Conservation (phyloP, 2,888 invertebrate genomes). For the Catocala fraxini region DNA sequence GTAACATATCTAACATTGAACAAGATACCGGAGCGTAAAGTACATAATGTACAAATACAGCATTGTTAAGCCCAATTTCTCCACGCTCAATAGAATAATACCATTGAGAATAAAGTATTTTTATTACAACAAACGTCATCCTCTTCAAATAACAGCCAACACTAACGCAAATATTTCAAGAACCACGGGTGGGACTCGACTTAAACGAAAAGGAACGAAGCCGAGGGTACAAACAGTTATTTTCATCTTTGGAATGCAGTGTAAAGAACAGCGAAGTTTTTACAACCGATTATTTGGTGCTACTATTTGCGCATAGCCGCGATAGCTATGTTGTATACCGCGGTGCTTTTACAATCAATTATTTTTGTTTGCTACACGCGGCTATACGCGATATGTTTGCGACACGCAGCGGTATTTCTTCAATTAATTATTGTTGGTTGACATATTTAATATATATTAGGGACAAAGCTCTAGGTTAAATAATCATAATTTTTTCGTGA, state of each 20-base stretch:
- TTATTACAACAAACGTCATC: conserved; percentile 3
- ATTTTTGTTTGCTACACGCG: no score
- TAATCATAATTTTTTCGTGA: no score
- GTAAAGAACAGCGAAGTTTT: not conserved
- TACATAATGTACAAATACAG: not conserved
- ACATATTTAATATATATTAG: no score
- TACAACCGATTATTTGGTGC: not conserved
- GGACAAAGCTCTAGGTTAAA: no score
- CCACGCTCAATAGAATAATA: not conserved
- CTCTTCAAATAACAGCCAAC: conserved; percentile 5
- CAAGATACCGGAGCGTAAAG: no score
- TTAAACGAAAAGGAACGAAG: not conserved
- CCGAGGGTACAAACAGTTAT: not conserved
- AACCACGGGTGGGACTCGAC: not conserved
- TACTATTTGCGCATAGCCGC: not conserved
- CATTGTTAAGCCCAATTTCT: not conserved
- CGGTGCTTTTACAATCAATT: not conserved
- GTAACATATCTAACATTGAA: no score
- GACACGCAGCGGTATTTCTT: no score
- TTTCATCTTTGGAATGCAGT: no score
- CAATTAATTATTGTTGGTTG: no score
- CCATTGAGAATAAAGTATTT: not conserved
- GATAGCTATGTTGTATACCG: not conserved
- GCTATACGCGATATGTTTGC: not conserved
- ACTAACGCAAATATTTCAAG: conserved; percentile 8